phyloP scores from a whole-genome alignment of 2,797 vertebrate genomes.

The Pangasius djambal region DNA sequence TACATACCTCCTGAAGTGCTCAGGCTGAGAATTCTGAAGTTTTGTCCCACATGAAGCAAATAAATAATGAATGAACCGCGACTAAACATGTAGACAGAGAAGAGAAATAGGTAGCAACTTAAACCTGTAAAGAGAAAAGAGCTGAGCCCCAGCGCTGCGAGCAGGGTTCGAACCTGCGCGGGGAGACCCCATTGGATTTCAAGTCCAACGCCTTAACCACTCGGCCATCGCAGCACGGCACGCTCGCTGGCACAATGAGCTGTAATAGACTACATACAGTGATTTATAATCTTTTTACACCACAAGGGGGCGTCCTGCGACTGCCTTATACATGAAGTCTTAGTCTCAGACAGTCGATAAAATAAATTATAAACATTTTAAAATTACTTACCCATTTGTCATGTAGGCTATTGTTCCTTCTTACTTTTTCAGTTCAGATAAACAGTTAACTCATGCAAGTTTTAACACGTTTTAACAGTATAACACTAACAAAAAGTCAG shows the following conservation, averaged over 20 bases:
- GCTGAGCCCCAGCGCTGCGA: conserved; percentile 65
- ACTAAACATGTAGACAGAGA: not conserved
- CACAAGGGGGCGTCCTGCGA: not conserved
- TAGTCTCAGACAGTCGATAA: too few species aligned
- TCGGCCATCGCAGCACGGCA: conserved; percentile 70
- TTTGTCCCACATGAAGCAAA: not conserved
- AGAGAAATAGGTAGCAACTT: not conserved
- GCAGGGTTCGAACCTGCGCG: conserved; percentile 78
- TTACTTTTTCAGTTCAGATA: too few species aligned
- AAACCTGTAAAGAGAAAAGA: not conserved
- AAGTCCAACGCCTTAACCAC: conserved; percentile 80
- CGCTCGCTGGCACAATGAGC: rapidly evolving
- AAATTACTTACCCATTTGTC: not conserved
- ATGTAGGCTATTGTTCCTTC: not conserved
- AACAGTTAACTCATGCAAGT: too few species aligned
- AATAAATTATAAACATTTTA: too few species aligned
- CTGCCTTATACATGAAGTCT: not conserved
- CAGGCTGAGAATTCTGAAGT: not conserved
- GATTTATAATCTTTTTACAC: not conserved
- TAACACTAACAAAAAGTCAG: too few species aligned
- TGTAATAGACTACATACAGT: too few species aligned
- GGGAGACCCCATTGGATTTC: conserved; percentile 75
- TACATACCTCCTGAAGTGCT: not conserved
- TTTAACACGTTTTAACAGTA: too few species aligned
- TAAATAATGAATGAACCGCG: not conserved